A percentile compares a stretch with the other conserved stretches of the same genome.
phyloP scores from a whole-genome alignment of 2,888 invertebrate genomes.

The Hirtodrosophila alboralis region DNA sequence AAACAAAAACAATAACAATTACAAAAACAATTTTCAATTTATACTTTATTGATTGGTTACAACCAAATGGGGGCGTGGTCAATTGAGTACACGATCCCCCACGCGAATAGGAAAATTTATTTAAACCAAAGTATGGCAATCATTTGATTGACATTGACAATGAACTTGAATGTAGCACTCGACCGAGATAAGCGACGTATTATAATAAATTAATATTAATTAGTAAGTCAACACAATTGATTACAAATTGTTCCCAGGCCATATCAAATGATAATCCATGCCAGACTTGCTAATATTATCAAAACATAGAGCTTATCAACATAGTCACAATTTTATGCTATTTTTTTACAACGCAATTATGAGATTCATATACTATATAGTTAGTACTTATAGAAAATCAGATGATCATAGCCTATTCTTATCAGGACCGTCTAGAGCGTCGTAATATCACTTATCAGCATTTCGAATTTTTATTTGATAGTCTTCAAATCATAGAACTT shows the following conservation, averaged over 20 bases:
- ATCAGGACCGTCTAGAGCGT: slow-evolving; percentile 21
- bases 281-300: slow-evolving; percentile 5
- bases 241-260: slow-evolving; percentile 30
- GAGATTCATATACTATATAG: slow-evolving; percentile 2
- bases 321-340: not conserved
- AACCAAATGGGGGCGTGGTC: slow-evolving; percentile 6
- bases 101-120: not conserved
- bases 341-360: slow-evolving; percentile 28
- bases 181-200: slow-evolving; percentile 30
- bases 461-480: not conserved
- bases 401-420: slow-evolving; percentile 16
- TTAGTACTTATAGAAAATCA: not conserved
- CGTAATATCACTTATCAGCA: slow-evolving; percentile 10
- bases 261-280: slow-evolving; percentile 3
- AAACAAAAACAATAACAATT: slow-evolving; percentile 17
- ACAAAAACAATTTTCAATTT: slow-evolving; percentile 30
- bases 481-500: not conserved
- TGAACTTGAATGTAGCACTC: slow-evolving; percentile 42
- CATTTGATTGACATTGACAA: slow-evolving; percentile 35
- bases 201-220: slow-evolving; percentile 51
- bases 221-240: slow-evolving; percentile 32
- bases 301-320: slow-evolving; percentile 6
- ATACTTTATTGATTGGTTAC: slow-evolving; percentile 48
- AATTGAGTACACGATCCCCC: slow-evolving; percentile 14
- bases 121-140: slow-evolving; percentile 18